Percentiles rank a stretch among this genome's conserved stretches.
Evolutionary conservation across 2,888 invertebrate species (phyloP).

Genomic region (Aporophyla lueneburgensis): DNA sequence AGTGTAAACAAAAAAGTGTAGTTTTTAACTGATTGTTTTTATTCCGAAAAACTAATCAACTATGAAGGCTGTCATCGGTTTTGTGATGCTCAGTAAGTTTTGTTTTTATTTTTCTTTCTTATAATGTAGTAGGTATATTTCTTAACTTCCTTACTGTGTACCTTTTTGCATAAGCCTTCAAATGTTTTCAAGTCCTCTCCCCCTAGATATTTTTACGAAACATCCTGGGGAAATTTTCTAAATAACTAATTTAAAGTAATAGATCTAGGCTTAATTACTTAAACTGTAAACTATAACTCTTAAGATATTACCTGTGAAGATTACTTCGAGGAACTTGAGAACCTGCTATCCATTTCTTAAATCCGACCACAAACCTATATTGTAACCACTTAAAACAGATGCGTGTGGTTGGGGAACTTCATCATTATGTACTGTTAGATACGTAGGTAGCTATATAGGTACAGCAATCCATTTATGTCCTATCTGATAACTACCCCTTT

Average conservation of each 20-base stretch:
- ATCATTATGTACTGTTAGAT: not conserved
- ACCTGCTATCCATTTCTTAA: conserved; percentile 19
- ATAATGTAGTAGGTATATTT: not conserved
- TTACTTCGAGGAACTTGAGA: not conserved
- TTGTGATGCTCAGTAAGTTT: conserved; percentile 78
- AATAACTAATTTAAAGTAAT: not conserved
- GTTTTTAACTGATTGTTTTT: conserved; percentile 42
- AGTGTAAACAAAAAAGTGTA: conserved; percentile 50
- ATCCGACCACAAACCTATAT: conserved; percentile 9
- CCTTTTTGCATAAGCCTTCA: not conserved
- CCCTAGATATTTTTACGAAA: not conserved
- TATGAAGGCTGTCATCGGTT: conserved; percentile 78
- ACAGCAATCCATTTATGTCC: not conserved
- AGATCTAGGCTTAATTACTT: too few relatives aligned
- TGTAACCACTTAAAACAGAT: conserved; percentile 33
- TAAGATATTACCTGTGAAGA: not conserved
- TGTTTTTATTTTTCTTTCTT: conserved; percentile 52
- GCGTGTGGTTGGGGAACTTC: conserved; percentile 34
- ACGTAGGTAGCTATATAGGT: not conserved
- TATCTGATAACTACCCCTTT: not conserved
- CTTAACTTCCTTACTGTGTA: conserved; percentile 51
- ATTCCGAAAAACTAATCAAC: conserved; percentile 57
- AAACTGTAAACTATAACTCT: not conserved
- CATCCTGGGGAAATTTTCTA: not conserved
- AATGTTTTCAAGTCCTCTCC: not conserved